Percentiles rank a stretch among this genome's conserved stretches.
Evolutionary conservation across 2,888 invertebrate genomes (phyloP).

Genomic region (Calameuta idolon): DNA sequence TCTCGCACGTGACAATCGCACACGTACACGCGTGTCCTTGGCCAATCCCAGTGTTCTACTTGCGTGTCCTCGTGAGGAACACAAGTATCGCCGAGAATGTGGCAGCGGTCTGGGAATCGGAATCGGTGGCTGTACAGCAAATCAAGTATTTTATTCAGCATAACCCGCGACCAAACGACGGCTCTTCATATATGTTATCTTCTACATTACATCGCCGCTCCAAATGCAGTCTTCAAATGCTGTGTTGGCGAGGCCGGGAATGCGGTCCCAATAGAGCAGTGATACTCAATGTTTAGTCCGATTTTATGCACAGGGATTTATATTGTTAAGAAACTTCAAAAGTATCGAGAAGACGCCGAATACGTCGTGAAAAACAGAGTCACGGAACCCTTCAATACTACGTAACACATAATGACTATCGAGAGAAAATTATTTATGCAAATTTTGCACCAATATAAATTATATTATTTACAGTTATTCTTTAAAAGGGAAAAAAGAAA

Average conservation of each 20-base stretch:
- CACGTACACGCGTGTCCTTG: too few species aligned
- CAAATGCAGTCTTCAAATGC: constrained; percentile 61
- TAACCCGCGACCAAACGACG: constrained; percentile 51
- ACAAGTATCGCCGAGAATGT: constrained; percentile 19
- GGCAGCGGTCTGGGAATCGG: constrained; percentile 19
- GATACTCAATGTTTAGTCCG: constrained; percentile 46
- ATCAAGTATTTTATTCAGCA: constrained; percentile 61
- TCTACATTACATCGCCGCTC: constrained; percentile 56
- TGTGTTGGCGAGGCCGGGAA: constrained; percentile 46
- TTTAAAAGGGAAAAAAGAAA: too few species aligned
- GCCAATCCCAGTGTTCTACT: background rate
- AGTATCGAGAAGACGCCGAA: too few species aligned
- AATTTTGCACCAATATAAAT: too few species aligned
- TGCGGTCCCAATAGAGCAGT: constrained; percentile 56
- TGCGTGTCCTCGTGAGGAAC: background rate
- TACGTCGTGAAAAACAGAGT: too few species aligned
- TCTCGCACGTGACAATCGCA: too few species aligned
- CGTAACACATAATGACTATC: too few species aligned
- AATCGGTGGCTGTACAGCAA: constrained; percentile 46
- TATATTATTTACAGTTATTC: too few species aligned
- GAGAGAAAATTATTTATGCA: too few species aligned
- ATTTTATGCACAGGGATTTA: background rate
- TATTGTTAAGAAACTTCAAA: too few species aligned
- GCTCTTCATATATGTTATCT: constrained; percentile 62
- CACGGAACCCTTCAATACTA: too few species aligned